Conservation (phyloP, 1,140 invertebrate species). For the Drosophila eugracilis region DNA sequence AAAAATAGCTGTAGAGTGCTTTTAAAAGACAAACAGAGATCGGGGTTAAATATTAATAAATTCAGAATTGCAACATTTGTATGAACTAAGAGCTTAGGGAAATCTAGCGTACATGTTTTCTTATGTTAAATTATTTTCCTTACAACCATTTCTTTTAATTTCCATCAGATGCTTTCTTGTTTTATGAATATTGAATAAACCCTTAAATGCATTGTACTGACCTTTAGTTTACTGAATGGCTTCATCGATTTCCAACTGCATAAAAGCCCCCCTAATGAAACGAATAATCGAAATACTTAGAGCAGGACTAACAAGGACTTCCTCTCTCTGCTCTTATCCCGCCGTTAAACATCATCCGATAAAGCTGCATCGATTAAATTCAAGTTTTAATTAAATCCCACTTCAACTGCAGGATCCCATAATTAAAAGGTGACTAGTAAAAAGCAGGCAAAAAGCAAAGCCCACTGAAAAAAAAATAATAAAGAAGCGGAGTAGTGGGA, state of each 20-base stretch:
- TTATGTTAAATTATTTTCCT: background rate
- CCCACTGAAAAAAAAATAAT: constrained; percentile 14
- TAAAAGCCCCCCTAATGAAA: constrained; percentile 3
- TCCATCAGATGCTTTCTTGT: background rate
- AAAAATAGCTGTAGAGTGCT: constrained; percentile 1
- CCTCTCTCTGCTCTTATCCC: constrained; percentile 4
- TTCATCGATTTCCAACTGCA: background rate
- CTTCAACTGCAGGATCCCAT: constrained; percentile 28
- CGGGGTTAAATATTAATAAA: constrained; percentile 3
- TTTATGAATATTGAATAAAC: background rate
- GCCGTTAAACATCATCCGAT: constrained; percentile 16
- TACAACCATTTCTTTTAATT: background rate
- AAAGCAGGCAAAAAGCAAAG: constrained; percentile 3
- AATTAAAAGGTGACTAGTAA: constrained; percentile 34
- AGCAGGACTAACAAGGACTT: constrained; percentile 11
- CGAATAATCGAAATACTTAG: constrained; percentile 4
- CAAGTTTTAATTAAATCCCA: constrained; percentile 58
- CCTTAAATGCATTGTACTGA: background rate
- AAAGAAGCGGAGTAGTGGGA: constrained; percentile 8
- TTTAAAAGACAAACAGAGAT: background rate
- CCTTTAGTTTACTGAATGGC: background rate
- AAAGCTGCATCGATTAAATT: constrained; percentile 45
- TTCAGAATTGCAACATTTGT: background rate
- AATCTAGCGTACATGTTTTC: background rate
- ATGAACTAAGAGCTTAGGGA: background rate